These are phyloP conservation scores for Tortricodes alternella DNA, from an alignment of 2,888 invertebrate species.

Conservation along the genomic window DNA sequence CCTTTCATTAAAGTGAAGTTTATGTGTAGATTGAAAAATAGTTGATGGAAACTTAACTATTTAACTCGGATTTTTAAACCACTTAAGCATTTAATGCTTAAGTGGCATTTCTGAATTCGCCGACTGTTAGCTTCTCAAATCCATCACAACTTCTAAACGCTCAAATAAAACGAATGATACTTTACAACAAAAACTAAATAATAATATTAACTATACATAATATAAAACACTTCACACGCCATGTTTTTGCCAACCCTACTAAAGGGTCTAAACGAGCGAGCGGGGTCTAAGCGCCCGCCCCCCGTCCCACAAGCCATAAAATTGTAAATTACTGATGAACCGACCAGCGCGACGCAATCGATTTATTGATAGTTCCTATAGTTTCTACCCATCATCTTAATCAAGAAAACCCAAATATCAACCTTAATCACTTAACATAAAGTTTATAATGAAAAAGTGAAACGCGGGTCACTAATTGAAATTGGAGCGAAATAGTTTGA, in stretches of 20 bases:
- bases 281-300: constrained; percentile 56
- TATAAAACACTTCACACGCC: neutral
- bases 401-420: neutral
- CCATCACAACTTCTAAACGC: no score
- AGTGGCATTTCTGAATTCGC: no score
- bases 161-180: no score
- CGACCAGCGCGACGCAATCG: constrained; percentile 72
- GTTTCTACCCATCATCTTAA: constrained; percentile 17
- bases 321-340: constrained; percentile 83
- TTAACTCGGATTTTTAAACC: no score
- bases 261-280: constrained; percentile 67
- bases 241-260: constrained; percentile 54
- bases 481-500: constrained; percentile 24
- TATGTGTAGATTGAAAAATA: no score
- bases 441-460: neutral
- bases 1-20: no score
- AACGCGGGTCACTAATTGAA: constrained; percentile 11
- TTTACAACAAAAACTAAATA: neutral
- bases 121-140: no score
- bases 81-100: no score
- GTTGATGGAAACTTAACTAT: no score
- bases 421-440: neutral
- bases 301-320: constrained; percentile 78
- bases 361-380: constrained; percentile 73
- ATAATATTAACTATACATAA: neutral